phyloP scores from a whole-genome alignment of 2,113 vertebrate species.

The Corydoras sp. region DNA sequence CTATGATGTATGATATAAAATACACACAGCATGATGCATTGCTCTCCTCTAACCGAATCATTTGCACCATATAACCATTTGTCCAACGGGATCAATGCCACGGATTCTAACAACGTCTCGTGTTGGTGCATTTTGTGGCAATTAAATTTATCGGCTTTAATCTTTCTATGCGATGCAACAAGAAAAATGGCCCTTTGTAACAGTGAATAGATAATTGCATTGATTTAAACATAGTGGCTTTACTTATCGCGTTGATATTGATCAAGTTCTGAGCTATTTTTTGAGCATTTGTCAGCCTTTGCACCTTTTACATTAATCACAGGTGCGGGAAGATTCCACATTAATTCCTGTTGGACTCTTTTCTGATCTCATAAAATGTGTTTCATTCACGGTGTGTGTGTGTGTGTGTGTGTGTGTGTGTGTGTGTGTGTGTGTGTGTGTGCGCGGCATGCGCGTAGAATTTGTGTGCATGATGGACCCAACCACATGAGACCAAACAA shows the following conservation, averaged over 20 bases:
- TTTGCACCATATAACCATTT: slow-evolving; percentile 47
- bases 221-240: slow-evolving; percentile 31
- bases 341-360: not conserved
- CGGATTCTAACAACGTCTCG: slow-evolving; percentile 41
- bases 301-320: slow-evolving; percentile 13
- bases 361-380: not conserved
- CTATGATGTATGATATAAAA: slow-evolving; percentile 38
- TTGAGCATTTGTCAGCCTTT: slow-evolving; percentile 26
- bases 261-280: not conserved
- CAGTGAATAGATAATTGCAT: slow-evolving; percentile 21
- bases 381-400: not conserved
- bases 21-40: slow-evolving; percentile 38
- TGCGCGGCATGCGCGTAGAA: no score
- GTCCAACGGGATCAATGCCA: slow-evolving; percentile 45
- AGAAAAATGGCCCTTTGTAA: slow-evolving; percentile 30
- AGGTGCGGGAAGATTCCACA: not conserved
- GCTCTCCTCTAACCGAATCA: slow-evolving; percentile 29
- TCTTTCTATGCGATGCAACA: not conserved
- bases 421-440: no score
- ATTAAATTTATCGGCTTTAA: slow-evolving; percentile 43
- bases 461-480: no score
- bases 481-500: no score
- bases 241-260: slow-evolving; percentile 15
- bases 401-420: not conserved
- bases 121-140: slow-evolving; percentile 38